A percentile compares a stretch with the other conserved stretches of the same genome.
Conservation (phyloP, 2,113 vertebrate species). For the Paralichthys olivaceus region DNA sequence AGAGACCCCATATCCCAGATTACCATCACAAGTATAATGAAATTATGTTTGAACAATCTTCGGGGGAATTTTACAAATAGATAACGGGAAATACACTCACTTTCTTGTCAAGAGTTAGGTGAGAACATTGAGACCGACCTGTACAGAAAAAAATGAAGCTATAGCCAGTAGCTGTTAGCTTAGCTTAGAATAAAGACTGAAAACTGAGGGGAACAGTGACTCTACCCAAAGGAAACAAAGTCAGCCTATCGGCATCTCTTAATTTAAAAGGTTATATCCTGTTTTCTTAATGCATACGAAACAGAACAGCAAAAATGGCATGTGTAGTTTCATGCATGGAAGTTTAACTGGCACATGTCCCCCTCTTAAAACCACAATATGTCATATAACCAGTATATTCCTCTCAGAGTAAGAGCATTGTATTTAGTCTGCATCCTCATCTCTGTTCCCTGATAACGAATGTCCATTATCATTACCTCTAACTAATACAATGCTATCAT, state of each 20-base stretch:
- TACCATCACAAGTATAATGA: background rate
- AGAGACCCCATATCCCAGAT: background rate
- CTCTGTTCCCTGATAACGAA: slow-evolving; percentile 9
- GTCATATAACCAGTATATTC: background rate
- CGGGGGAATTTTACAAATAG: background rate
- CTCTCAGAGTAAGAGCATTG: slow-evolving; percentile 3
- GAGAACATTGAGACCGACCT: background rate
- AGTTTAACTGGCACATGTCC: too few relatives aligned
- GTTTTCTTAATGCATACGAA: too few relatives aligned
- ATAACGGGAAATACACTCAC: too few relatives aligned
- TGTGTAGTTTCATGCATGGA: too few relatives aligned
- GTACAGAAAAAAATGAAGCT: background rate
- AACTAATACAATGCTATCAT: background rate
- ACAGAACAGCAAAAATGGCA: too few relatives aligned
- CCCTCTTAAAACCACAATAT: too few relatives aligned
- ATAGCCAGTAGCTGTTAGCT: background rate
- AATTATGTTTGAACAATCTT: background rate
- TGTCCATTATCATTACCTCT: slow-evolving; percentile 18
- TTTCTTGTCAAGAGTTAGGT: background rate
- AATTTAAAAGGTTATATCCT: too few relatives aligned
- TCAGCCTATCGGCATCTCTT: too few relatives aligned
- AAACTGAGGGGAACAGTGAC: too few relatives aligned
- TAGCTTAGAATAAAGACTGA: background rate
- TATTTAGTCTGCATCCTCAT: slow-evolving; percentile 1
- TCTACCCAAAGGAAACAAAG: too few relatives aligned